Conservation (phyloP, 2,888 invertebrate species). For the Strigamia crassipes region DNA sequence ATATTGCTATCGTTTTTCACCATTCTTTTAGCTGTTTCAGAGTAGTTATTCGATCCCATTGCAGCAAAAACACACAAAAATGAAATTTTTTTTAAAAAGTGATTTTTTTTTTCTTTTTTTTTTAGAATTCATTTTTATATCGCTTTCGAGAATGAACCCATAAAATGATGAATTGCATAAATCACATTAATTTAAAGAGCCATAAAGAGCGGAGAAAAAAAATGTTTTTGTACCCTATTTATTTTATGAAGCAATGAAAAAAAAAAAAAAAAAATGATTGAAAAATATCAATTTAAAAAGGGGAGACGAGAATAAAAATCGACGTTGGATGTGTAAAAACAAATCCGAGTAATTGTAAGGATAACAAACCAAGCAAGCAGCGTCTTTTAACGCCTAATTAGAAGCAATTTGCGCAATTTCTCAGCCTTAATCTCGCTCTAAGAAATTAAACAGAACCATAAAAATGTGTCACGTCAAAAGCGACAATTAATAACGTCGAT, state of each 20-base stretch:
- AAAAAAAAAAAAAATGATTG: not conserved
- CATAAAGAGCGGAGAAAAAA: not conserved
- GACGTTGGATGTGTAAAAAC: not conserved
- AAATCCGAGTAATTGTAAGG: not conserved
- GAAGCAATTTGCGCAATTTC: constrained; percentile 21
- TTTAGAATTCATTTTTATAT: not conserved
- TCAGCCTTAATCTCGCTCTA: not conserved
- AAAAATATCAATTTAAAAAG: not conserved
- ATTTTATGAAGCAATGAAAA: constrained; percentile 14
- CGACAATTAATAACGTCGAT: not conserved
- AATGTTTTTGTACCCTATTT: not conserved
- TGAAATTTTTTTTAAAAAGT: too few species aligned
- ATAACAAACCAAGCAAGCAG: not conserved
- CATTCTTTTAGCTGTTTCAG: not conserved
- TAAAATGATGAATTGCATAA: constrained; percentile 16
- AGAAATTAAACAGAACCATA: not conserved
- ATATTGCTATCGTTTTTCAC: constrained; percentile 38
- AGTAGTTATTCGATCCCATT: not conserved
- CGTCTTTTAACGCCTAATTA: constrained; percentile 23
- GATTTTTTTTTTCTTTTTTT: not conserved
- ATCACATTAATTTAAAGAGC: constrained; percentile 4
- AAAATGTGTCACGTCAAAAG: not conserved
- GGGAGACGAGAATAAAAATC: not conserved
- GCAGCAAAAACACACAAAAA: not conserved
- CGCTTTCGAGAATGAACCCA: not conserved